Evolutionary conservation across 2,888 invertebrate genomes (phyloP).

Genomic region (Protodeltote pygarga): DNA sequence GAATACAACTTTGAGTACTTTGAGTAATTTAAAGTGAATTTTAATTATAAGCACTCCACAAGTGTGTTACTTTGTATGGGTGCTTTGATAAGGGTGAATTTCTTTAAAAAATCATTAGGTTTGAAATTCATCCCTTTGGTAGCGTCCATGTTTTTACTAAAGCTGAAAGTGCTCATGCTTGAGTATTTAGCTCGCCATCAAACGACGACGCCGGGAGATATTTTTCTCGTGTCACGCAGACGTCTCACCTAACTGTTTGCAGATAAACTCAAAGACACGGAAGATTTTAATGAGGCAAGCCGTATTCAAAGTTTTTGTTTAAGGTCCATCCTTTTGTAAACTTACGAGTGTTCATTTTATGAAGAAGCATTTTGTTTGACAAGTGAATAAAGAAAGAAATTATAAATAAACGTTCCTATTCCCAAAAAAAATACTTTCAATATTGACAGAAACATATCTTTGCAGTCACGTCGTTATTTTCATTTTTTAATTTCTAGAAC

Average conservation of each 20-base stretch:
- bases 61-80: neutral
- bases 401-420: neutral
- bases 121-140: conserved; percentile 33
- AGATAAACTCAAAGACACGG: conserved; percentile 83
- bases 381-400: conserved; percentile 3
- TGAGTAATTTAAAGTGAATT: neutral
- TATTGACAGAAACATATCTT: neutral
- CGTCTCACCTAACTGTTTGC: conserved; percentile 67
- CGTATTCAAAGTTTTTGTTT: conserved; percentile 82
- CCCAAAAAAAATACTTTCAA: too few relatives aligned
- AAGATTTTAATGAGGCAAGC: conserved; percentile 83
- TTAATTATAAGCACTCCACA: conserved; percentile 8
- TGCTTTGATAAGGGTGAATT: conserved; percentile 4
- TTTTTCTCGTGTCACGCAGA: conserved; percentile 44
- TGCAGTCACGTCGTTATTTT: neutral
- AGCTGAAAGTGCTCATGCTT: conserved; percentile 55
- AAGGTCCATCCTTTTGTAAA: conserved; percentile 58
- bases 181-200: conserved; percentile 64
- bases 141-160: conserved; percentile 42
- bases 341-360: conserved; percentile 32
- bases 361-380: conserved; percentile 21
- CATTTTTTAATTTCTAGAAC: conserved; percentile 7
- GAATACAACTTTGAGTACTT: too few relatives aligned
- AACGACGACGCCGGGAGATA: conserved; percentile 55
- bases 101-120: conserved; percentile 26